Evolutionary conservation across 2,113 vertebrate genomes (phyloP).

Genomic region (Gallinago paraguaiae): DNA sequence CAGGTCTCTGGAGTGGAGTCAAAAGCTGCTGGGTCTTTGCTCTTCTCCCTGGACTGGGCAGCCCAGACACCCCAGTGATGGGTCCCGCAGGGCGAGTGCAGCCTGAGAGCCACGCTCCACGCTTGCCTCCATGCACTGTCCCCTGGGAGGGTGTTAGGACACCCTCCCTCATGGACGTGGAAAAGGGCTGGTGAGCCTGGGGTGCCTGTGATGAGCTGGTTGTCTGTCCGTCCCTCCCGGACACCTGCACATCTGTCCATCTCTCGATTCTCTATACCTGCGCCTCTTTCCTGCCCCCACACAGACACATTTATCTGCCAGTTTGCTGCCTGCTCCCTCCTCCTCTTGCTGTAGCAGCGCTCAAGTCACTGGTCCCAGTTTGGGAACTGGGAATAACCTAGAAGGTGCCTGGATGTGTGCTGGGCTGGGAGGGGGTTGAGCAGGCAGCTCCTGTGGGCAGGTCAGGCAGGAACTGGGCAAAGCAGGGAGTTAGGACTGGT

Average conservation of each 20-base stretch:
- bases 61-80: neutral
- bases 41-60: neutral
- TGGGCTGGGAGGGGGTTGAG: neutral
- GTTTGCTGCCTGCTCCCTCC: neutral
- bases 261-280: rapidly evolving
- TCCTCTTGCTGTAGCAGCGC: neutral
- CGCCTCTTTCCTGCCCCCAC: neutral
- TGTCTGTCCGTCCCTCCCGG: too few species aligned
- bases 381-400: neutral
- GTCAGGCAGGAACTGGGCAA: neutral
- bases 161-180: too few species aligned
- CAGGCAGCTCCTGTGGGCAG: neutral
- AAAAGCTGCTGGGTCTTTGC: neutral
- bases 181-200: neutral
- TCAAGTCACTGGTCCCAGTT: neutral
- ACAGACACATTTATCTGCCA: neutral
- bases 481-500: rapidly evolving
- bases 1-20: neutral
- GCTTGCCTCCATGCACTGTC: neutral
- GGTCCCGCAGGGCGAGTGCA: neutral
- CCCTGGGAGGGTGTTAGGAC: neutral
- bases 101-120: neutral
- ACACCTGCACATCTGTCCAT: neutral
- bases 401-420: neutral
- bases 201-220: neutral